These are phyloP conservation scores for Euphysa ruthae DNA, from an alignment of 30 jellyfish, hydroid and myxozoan genomes.

Conservation along the genomic window DNA sequence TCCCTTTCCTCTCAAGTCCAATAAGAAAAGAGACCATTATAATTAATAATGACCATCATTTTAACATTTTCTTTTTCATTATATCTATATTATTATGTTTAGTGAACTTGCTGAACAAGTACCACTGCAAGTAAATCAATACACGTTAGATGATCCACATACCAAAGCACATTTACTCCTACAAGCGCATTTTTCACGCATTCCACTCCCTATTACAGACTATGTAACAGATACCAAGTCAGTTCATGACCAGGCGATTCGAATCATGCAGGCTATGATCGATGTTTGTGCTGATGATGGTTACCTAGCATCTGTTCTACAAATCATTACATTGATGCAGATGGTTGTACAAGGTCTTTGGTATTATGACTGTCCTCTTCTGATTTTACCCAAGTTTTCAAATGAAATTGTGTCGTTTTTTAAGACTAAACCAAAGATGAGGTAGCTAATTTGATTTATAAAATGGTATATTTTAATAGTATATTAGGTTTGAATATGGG, in stretches of 20 bases:
- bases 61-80: neutral
- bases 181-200: conserved; percentile 90
- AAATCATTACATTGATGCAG: conserved; percentile 52
- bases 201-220: conserved; percentile 79
- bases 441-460: too few relatives aligned
- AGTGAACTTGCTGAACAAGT: conserved; percentile 80
- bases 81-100: neutral
- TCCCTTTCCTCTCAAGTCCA: too few relatives aligned
- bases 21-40: too few relatives aligned
- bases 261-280: conserved; percentile 93
- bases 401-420: conserved; percentile 38
- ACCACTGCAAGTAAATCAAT: conserved; percentile 65
- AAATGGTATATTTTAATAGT: too few relatives aligned
- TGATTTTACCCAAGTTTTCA: conserved; percentile 67
- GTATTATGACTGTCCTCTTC: conserved; percentile 62
- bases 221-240: conserved; percentile 94
- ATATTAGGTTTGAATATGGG: too few relatives aligned
- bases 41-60: neutral
- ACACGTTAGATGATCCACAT: conserved; percentile 73
- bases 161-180: conserved; percentile 74
- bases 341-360: conserved; percentile 90
- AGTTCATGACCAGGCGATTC: conserved; percentile 88
- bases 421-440: conserved; percentile 6
- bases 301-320: conserved; percentile 78
- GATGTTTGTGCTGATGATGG: conserved; percentile 92